phyloP scores from a whole-genome alignment of 2,113 vertebrate genomes.

The Mohoua ochrocephala region DNA sequence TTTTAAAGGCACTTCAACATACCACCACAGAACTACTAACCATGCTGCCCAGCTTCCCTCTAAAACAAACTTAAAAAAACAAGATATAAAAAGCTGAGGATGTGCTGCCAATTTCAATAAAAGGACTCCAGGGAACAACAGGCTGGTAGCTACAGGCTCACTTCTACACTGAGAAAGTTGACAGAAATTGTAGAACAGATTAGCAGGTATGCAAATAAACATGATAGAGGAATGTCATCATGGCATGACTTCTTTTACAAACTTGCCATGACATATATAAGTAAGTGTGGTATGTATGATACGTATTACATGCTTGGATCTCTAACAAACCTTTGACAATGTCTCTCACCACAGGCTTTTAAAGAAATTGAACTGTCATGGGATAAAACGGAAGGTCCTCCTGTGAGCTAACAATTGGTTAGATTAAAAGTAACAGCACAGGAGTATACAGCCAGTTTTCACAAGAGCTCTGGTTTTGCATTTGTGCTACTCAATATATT shows the following conservation, averaged over 20 bases:
- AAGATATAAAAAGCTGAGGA: neutral
- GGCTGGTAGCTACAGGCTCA: neutral
- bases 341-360: neutral
- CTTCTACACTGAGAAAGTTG: neutral
- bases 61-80: neutral
- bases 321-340: neutral
- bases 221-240: neutral
- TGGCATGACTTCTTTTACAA: neutral
- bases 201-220: neutral
- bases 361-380: slow-evolving; percentile 7
- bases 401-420: neutral
- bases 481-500: neutral
- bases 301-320: neutral
- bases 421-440: neutral
- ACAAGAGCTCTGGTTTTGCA: neutral
- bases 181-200: neutral
- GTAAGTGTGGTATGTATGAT: neutral
- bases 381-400: neutral
- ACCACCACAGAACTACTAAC: neutral
- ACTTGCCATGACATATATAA: neutral
- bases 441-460: neutral
- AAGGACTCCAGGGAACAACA: neutral
- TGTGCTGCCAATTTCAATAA: neutral
- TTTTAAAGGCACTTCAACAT: neutral
- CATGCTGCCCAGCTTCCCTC: neutral